Percentiles rank a stretch among this genome's conserved stretches.
Evolutionary conservation across 2,888 invertebrate genomes (phyloP).

Genomic region (Camponotus fellah): DNA sequence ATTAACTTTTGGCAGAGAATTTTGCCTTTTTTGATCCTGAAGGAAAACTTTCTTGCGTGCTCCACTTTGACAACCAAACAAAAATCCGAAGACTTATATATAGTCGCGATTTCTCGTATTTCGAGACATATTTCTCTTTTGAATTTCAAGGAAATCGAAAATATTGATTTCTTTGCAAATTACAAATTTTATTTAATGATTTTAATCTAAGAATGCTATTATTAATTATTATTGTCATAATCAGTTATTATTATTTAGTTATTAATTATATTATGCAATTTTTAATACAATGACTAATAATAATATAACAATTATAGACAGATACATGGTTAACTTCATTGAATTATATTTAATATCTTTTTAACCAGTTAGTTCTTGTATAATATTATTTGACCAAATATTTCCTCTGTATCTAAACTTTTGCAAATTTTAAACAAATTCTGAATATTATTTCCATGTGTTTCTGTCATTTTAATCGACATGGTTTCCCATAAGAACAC

Average conservation of each 20-base stretch:
- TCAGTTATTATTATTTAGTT: too few relatives aligned
- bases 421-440: too few relatives aligned
- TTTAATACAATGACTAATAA: not conserved
- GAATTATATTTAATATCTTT: too few relatives aligned
- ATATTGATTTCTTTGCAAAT: not conserved
- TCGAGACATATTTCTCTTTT: not conserved
- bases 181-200: not conserved
- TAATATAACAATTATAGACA: not conserved
- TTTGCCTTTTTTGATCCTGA: not conserved
- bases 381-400: too few relatives aligned
- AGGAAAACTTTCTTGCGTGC: conserved; percentile 35
- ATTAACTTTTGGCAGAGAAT: too few relatives aligned
- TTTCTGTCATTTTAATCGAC: too few relatives aligned
- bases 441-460: too few relatives aligned
- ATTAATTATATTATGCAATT: not conserved
- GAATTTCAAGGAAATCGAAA: not conserved
- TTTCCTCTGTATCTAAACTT: too few relatives aligned
- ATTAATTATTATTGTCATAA: not conserved
- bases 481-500: too few relatives aligned
- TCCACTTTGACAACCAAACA: conserved; percentile 18
- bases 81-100: not conserved
- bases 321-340: too few relatives aligned
- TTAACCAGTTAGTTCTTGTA: too few relatives aligned
- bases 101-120: not conserved
- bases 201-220: not conserved